phyloP scores from a whole-genome alignment of 2,888 invertebrate genomes.

The Lasioglossum villosulum region DNA sequence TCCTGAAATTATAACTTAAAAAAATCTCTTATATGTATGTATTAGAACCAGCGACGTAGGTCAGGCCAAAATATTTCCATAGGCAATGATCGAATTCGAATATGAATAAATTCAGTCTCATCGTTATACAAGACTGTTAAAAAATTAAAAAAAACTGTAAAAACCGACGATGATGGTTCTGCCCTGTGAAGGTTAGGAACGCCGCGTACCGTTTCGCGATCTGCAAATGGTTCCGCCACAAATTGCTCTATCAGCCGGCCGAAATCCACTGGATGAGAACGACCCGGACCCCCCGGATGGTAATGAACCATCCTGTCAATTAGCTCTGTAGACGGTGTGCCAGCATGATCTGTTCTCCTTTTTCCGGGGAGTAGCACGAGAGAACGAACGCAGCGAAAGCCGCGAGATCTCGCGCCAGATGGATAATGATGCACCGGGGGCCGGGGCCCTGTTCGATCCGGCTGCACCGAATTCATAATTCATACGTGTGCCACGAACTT shows the following conservation, averaged over 20 bases:
- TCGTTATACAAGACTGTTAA: too few species aligned
- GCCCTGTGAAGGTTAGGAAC: neutral
- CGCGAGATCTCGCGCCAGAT: slow-evolving; percentile 59
- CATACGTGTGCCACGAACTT: slow-evolving; percentile 68
- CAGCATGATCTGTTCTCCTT: slow-evolving; percentile 11
- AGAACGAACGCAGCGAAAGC: slow-evolving; percentile 26
- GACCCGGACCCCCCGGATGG: slow-evolving; percentile 7
- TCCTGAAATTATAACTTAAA: neutral
- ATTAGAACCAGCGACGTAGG: neutral
- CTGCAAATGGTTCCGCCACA: neutral
- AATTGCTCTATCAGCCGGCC: neutral
- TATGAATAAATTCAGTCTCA: too few species aligned
- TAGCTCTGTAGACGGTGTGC: slow-evolving; percentile 7
- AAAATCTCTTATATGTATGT: neutral
- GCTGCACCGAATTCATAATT: slow-evolving; percentile 75
- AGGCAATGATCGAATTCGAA: neutral
- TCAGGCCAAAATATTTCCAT: too few species aligned
- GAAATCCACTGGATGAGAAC: slow-evolving; percentile 8
- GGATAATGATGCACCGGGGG: slow-evolving; percentile 67
- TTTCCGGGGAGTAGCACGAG: slow-evolving; percentile 26
- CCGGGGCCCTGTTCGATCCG: slow-evolving; percentile 48
- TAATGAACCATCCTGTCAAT: slow-evolving; percentile 52
- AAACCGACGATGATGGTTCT: too few species aligned
- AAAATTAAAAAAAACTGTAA: too few species aligned
- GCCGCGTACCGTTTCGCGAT: neutral